Percentiles rank a stretch among this genome's conserved stretches.
Evolutionary conservation across 2,888 invertebrate genomes (phyloP).

Genomic region (Dasypolia templi): DNA sequence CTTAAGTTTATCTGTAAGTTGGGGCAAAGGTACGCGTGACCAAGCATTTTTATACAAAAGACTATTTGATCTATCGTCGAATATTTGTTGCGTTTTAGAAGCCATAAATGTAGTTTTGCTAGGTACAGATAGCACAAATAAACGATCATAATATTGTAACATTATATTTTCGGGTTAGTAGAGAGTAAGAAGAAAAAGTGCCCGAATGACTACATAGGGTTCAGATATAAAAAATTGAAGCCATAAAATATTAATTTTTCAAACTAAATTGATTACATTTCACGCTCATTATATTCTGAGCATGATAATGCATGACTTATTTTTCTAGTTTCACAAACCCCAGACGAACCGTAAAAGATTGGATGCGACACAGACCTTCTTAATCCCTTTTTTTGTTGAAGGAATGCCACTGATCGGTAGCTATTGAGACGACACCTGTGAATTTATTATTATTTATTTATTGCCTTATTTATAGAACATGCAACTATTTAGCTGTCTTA

Average conservation of each 20-base stretch:
- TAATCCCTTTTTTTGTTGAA: conserved; percentile 63
- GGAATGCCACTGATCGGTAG: conserved; percentile 78
- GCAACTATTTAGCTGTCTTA: too few species aligned
- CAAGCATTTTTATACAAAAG: too few species aligned
- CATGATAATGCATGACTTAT: conserved; percentile 68
- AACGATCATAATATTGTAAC: too few species aligned
- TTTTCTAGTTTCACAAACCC: conserved; percentile 64
- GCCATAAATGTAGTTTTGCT: too few species aligned
- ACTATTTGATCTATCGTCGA: too few species aligned
- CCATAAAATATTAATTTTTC: conserved; percentile 55
- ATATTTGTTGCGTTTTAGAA: too few species aligned
- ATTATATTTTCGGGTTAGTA: too few species aligned
- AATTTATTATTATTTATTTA: conserved; percentile 61
- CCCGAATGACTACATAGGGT: neutral
- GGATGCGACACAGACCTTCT: conserved; percentile 70
- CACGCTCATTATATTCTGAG: conserved; percentile 49
- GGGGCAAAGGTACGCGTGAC: too few species aligned
- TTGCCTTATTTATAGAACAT: too few species aligned
- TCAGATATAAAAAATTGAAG: conserved; percentile 48
- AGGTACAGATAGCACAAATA: too few species aligned
- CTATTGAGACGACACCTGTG: conserved; percentile 77
- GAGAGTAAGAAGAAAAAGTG: too few species aligned
- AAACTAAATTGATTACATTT: conserved; percentile 65
- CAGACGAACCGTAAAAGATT: conserved; percentile 61
- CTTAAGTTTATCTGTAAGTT: too few species aligned